Evolutionary conservation across 2,113 vertebrate genomes (phyloP).

Genomic region (Telmatochromis sp.): DNA sequence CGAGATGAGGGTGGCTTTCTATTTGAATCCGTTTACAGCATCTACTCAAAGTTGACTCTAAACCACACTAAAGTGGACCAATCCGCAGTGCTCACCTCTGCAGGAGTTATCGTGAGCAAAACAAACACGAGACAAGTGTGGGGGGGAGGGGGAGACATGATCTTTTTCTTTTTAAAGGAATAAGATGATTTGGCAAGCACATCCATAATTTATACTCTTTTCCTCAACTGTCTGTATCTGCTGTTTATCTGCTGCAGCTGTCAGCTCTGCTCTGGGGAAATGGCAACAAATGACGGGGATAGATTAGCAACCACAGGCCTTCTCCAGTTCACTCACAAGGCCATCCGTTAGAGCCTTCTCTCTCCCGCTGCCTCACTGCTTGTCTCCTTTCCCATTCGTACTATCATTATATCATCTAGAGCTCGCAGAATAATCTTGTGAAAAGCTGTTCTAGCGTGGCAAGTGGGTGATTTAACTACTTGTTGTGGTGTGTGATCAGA

Average conservation of each 20-base stretch:
- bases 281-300: slow-evolving; percentile 63
- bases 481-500: background rate
- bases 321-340: slow-evolving; percentile 22
- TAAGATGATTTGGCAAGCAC: slow-evolving; percentile 1
- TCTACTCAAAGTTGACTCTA: background rate
- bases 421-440: background rate
- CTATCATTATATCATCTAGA: background rate
- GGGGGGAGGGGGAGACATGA: too few species aligned
- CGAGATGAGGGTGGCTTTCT: background rate
- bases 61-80: background rate
- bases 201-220: slow-evolving; percentile 45
- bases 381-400: background rate
- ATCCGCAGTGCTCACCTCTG: background rate
- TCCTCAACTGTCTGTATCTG: slow-evolving; percentile 51
- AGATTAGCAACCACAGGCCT: slow-evolving; percentile 72
- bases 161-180: background rate
- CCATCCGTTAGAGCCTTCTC: slow-evolving; percentile 39
- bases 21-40: background rate
- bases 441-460: background rate
- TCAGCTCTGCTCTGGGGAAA: slow-evolving; percentile 66
- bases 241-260: slow-evolving; percentile 56
- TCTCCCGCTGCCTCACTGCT: background rate
- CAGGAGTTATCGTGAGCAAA: background rate
- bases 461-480: background rate
- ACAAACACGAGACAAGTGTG: background rate